Evolutionary conservation across 2,888 invertebrate genomes (phyloP), one percentile per base, ranked within the genome.

Genomic region (Smittia sp.): DNA sequence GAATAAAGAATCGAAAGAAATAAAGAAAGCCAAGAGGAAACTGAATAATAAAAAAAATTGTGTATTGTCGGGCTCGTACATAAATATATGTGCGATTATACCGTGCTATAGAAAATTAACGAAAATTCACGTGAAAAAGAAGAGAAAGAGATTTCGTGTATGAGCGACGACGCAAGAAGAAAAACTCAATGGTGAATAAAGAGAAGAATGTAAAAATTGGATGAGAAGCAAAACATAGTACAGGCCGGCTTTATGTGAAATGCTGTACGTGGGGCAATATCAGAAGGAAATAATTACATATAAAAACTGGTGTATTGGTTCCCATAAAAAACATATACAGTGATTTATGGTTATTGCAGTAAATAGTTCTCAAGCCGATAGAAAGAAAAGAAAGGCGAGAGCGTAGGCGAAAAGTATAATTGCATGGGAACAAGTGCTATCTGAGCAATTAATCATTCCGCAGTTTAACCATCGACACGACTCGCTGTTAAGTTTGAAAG

Each of bases 291-390:
- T 63, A 63, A 63, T 63, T 63, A 63, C 52, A 46, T 13, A 63
- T 27, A 63, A 15, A 63, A n/a, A 3, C 63, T 58, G n/a, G 22
- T 62, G 38, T 72, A 38, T 72, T 58, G 38, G 32, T 62, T 62
- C 58, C 39, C 58, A 72, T 70, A 70, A 54, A 70, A 70, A 70
- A 46, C 39, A 69, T 20, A 25, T 72, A 39, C 58, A 72, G 72
- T 72, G 72, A 72, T 72, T 72, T 72, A 72, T 72, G 32, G 24
- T 72, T 72, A 72, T 72, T 72, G 32, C 58, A 72, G 20, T 72
- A 38, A 22, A 54, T 25, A 20, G 52, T 41, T 27, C 24, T 24
- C 15, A 46, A 46, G 22, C 9, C 24, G 24, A 27, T 13, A 27
- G 27, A 32, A 32, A 32, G 32, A 32, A 32, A 32, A 32, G 32